phyloP scores from a whole-genome alignment of 2,113 vertebrate genomes.

The Gobio gobio region DNA sequence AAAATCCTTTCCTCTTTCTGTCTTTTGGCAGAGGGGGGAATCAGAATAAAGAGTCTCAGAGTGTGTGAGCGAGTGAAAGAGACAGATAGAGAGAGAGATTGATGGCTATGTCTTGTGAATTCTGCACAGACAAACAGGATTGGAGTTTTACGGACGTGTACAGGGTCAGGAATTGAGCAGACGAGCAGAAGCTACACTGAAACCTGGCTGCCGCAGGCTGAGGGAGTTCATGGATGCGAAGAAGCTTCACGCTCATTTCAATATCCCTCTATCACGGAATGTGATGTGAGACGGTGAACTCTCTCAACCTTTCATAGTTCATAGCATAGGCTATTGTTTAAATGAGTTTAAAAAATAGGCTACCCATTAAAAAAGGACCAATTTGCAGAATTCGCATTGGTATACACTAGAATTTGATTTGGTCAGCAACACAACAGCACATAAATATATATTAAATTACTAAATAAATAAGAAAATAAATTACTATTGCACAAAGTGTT shows the following conservation, averaged over 20 bases:
- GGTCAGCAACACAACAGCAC: neutral
- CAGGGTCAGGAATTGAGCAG: constrained; percentile 31
- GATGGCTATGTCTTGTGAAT: constrained; percentile 37
- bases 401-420: neutral
- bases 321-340: neutral
- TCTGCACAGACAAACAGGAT: constrained; percentile 42
- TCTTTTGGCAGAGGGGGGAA: neutral
- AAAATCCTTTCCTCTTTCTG: neutral
- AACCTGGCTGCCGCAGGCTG: constrained; percentile 24
- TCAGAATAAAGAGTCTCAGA: constrained; percentile 14
- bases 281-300: constrained; percentile 14
- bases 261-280: neutral
- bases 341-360: neutral
- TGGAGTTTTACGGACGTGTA: constrained; percentile 22
- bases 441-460: neutral
- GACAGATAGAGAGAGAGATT: constrained; percentile 37
- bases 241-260: neutral
- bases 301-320: neutral
- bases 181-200: constrained; percentile 7
- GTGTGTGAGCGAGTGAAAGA: neutral
- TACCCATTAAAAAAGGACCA: neutral
- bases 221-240: neutral
- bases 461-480: neutral
- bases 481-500: too few species aligned
- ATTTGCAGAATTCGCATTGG: neutral